Base-by-base conservation (phyloP, 2,888 invertebrate species). In the Syritta pipiens region DNA sequence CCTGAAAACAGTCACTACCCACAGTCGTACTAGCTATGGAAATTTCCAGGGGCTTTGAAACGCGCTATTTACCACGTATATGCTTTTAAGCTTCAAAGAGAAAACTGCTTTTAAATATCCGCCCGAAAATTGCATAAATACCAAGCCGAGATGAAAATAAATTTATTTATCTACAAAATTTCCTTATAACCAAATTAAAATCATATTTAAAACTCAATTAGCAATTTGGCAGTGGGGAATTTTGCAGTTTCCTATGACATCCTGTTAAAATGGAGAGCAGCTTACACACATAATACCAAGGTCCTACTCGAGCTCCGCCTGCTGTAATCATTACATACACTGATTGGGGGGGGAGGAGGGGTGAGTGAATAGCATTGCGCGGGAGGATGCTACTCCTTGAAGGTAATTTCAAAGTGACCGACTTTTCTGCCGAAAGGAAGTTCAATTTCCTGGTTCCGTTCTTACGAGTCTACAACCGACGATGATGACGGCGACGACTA, bases 401-500 rank as follows among this genome's bases (percentile, higher is more conserved):
- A 65, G 72, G 65, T 63, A 77, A 72, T 72, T 77, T 59, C 57
- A 71, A 71, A 77, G 59, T 77, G 77, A 77, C 77, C 77, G 72
- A 77, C 51, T 77, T 77, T 68, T 65, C 59, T 72, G 65, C 59
- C 72, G 30, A 65, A 51, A 71, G 77, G 77, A 77, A 77, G 71
- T 77, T 77, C 77, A 77, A 77, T 77, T 77, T 77, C 77, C 77
- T 77, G 77, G 59, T 72, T 76, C 76, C 76, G 76, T 76, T 76
- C 62, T 30, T 51, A 30, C 35, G 17, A 57, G 71, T 59, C 74
- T 68, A 35, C 42, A 55, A 17, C 26, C 42, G 32, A 49, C 28
- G 35, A 19, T 2, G 30, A 24, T 20, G 19, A 12, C 24, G 24
- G 22, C 9, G 35, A 44, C 24, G 44, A 53, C 20, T 44, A 59